phyloP scores from a whole-genome alignment of 2,797 vertebrate species.

The Oreochromis mossambicus region DNA sequence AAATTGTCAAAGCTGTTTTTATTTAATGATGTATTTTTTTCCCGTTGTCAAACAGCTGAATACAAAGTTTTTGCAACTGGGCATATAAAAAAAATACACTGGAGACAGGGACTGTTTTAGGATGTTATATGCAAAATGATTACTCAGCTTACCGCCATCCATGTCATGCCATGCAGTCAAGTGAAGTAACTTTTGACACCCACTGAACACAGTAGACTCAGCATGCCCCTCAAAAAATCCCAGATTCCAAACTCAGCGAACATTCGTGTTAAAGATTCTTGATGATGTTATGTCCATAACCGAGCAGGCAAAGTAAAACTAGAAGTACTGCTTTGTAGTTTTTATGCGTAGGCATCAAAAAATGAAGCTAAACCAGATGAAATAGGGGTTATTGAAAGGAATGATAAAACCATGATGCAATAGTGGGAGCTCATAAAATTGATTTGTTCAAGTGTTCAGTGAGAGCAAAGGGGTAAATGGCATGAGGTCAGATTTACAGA shows the following conservation, averaged over 20 bases:
- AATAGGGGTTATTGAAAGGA: neutral
- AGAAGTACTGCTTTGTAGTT: neutral
- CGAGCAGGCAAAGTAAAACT: neutral
- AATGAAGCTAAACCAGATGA: neutral
- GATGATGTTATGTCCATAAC: neutral
- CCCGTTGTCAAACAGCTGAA: neutral
- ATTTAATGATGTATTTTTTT: neutral
- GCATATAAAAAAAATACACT: neutral
- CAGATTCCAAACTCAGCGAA: neutral
- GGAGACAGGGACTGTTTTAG: neutral
- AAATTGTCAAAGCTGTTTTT: neutral
- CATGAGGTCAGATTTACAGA: neutral
- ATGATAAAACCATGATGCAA: neutral
- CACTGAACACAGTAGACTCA: neutral
- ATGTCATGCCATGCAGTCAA: neutral
- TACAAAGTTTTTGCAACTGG: neutral
- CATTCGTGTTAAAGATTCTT: neutral
- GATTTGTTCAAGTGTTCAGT: neutral
- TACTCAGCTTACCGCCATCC: neutral
- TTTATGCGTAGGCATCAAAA: neutral
- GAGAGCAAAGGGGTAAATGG: neutral
- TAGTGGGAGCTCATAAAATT: neutral
- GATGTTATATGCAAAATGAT: neutral
- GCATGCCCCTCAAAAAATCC: neutral
- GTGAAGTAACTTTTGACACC: neutral